These are phyloP conservation scores for Mongoloraphidia duomilia DNA, from an alignment of 2,888 invertebrate genomes.

Conservation along the genomic window DNA sequence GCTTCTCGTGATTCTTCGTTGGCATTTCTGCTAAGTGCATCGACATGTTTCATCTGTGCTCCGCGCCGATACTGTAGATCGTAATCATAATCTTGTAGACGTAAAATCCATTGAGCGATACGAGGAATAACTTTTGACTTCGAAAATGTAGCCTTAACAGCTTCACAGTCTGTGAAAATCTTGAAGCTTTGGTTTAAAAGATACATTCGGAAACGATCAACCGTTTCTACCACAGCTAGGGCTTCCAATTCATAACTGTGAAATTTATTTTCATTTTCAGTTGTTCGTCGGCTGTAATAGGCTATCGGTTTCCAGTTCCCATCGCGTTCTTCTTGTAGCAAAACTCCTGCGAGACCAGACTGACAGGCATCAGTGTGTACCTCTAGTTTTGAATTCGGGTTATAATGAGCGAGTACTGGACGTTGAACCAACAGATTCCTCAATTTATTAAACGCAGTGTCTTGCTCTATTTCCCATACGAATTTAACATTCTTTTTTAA, in stretches of 20 bases:
- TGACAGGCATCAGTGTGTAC: conserved; percentile 24
- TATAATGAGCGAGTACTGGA: conserved; percentile 19
- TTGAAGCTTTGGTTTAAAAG: conserved; percentile 18
- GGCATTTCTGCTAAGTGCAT: conserved; percentile 13
- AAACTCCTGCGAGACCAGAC: conserved; percentile 20
- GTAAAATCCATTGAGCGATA: background rate
- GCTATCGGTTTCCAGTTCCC: conserved; percentile 17
- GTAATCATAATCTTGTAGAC: background rate
- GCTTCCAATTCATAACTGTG: conserved; percentile 25
- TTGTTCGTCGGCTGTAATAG: conserved; percentile 21
- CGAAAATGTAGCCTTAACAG: conserved; percentile 18
- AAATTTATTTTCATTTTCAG: conserved; percentile 21
- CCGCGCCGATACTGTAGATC: background rate
- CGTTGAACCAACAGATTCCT: conserved; percentile 15
- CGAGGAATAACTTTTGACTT: conserved; percentile 11
- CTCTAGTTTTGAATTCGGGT: conserved; percentile 16
- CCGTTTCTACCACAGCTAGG: conserved; percentile 20
- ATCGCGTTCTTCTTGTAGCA: conserved; percentile 18
- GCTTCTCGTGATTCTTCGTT: conserved; percentile 5
- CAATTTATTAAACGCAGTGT: conserved; percentile 16
- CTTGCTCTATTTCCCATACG: conserved; percentile 13
- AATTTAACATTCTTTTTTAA: conserved; percentile 17
- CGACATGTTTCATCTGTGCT: conserved; percentile 16
- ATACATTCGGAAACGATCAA: conserved; percentile 23
- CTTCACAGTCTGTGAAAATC: conserved; percentile 21